Evolutionary conservation across 2,113 vertebrate species (phyloP), one percentile per base, ranked within the genome.

Genomic region (Noctilio leporinus): DNA sequence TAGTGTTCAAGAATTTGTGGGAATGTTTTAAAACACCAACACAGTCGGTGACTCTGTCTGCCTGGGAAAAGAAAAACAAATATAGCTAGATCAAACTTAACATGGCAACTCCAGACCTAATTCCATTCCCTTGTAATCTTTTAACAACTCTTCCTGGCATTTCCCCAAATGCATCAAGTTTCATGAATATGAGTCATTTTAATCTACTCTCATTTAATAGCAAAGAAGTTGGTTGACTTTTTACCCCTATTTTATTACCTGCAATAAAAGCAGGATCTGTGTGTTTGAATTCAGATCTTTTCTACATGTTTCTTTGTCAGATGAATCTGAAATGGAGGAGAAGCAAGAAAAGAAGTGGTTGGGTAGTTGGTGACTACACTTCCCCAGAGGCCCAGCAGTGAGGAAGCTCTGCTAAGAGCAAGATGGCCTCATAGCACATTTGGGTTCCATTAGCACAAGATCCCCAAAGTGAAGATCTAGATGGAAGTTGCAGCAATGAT

Each of bases 371-470:
- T 93, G 89, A 53, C 35, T 22, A 11, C 24, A 86, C 53, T 84
- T 89, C 62, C 40, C 53, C 35, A 7, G n/a, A 95, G 69, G 9
- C 43, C 57, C 3, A 45, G 24, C 72, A 45, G 33, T 45, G 55
- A 96, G 49, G 30, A 95, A 2, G 65, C 45, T 95, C 87, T 82
- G 15, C 47, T 75, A 38, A 93, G 7, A 96, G 70, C 30, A 65
- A 92, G 43, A 83, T 69, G 85, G 12, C 82, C 72, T 95, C 43
- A 12, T 33, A 16, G 3, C 47, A 96, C 55, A 69, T 93, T 24
- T 93, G 59, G 28, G 65, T 97, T 97, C 97, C 64, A 87, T 96
- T 87, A 95, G 73, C 96, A 9, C 86, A 87, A 95, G 94, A 95
- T 95, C 53, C 75, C 86, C 84, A 55, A 70, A 96, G 89, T 51